These are phyloP conservation scores for Perdita meconis DNA, from an alignment of 2,888 invertebrate species.

Conservation along the genomic window DNA sequence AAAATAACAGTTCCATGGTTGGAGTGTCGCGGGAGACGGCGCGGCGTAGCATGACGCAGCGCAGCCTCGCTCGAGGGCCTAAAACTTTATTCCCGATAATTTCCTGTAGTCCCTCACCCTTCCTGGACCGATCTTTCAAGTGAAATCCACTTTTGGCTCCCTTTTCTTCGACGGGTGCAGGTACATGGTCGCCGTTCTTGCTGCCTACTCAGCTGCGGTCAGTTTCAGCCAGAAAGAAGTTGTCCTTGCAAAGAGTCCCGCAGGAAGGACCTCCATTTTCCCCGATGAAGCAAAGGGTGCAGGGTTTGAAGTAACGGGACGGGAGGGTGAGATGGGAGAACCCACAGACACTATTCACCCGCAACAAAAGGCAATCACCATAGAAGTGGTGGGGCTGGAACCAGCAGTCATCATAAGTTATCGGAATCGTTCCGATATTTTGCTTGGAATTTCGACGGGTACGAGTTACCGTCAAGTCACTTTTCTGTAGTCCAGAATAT, in stretches of 20 bases:
- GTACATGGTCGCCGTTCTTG: slow-evolving; percentile 9
- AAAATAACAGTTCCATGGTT: slow-evolving; percentile 22
- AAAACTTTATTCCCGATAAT: slow-evolving; percentile 57
- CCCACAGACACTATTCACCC: slow-evolving; percentile 73
- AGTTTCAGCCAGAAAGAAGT: slow-evolving; percentile 71
- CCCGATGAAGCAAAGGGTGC: slow-evolving; percentile 31
- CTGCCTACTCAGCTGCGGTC: slow-evolving; percentile 73
- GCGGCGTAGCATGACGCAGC: no score
- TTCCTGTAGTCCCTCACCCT: slow-evolving; percentile 15
- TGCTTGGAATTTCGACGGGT: slow-evolving; percentile 57
- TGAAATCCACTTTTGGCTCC: slow-evolving; percentile 47
- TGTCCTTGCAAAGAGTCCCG: slow-evolving; percentile 62
- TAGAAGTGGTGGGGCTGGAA: slow-evolving; percentile 74
- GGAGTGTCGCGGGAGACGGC: neutral
- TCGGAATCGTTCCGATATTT: slow-evolving; percentile 78
- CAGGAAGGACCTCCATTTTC: slow-evolving; percentile 58
- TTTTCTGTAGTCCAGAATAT: neutral
- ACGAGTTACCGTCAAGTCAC: slow-evolving; percentile 13
- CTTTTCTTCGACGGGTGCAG: slow-evolving; percentile 5
- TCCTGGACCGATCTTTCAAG: slow-evolving; percentile 43
- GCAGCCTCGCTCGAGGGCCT: slow-evolving; percentile 20
- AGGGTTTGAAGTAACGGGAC: slow-evolving; percentile 3
- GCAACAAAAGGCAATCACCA: slow-evolving; percentile 81
- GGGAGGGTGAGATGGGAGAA: slow-evolving; percentile 16
- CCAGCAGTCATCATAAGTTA: slow-evolving; percentile 76